Base-by-base conservation (phyloP, 2,113 vertebrate species). In the Channa argus region DNA sequence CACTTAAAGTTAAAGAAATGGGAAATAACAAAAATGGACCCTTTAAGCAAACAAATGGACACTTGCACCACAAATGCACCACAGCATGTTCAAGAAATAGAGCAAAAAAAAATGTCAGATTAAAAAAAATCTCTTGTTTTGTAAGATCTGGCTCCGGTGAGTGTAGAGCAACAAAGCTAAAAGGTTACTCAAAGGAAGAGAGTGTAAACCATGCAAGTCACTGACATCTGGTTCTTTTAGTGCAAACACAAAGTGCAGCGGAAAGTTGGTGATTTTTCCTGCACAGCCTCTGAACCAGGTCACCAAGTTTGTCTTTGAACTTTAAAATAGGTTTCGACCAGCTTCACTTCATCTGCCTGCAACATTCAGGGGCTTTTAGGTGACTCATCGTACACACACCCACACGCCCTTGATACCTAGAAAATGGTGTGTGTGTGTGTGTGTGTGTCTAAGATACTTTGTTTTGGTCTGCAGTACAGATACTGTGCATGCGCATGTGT, bases 261-360 rank as follows among this genome's bases (percentile, higher is more conserved):
- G 45, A 37, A 43, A 58, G 34, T 1, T 0, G 45, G 7, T 4
- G 34, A 50, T 37, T 12, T 63, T 38, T 24, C 1, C 38, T 5
- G 6, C 36, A 5, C 70, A 1, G 13, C 46, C 6, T 44, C n/a
- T 58, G 10, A 75, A 65, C 37, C 60, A 46, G 71, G 65, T 80
- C 67, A 62, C 43, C 1, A 10, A 67, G 73, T 63, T 62, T 60
- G n/a, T 65, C 62, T 72, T 44, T 76, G 55, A 60, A 76, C 72
- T 76, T 55, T 44, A 33, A 52, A 33, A 41, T 34, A 39, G 49
- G 46, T 61, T 79, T 68, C 12, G 12, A 56, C 14, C 36, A 2
- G 55, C 14, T 70, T 46, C 13, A 44, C 67, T 72, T 47, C 50
- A 37, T 44, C 37, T 14, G 44, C 37, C 45, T 33, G 39, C 12